Evolutionary conservation across 2,113 vertebrate species (phyloP).

Genomic region (Calyptomena viridis): DNA sequence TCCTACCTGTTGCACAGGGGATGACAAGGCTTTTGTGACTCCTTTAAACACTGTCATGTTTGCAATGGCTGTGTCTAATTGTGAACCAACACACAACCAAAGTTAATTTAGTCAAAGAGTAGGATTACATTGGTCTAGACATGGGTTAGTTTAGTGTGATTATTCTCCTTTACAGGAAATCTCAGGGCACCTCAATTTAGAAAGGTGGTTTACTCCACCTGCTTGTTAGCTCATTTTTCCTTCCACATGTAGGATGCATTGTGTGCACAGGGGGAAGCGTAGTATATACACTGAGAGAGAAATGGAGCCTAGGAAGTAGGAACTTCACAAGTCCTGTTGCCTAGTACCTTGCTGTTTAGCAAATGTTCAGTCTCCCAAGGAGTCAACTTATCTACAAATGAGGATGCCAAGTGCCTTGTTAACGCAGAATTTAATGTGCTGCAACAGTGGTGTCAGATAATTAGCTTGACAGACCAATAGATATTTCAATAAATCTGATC

Average conservation of each 20-base stretch:
- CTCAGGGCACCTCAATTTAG: neutral
- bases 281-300: fast-evolving
- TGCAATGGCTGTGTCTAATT: neutral
- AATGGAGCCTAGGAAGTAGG: neutral
- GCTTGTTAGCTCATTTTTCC: neutral
- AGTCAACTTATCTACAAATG: neutral
- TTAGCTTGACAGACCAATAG: constrained; percentile 51
- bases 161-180: neutral
- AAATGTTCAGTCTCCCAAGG: neutral
- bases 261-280: fast-evolving
- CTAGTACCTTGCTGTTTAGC: neutral
- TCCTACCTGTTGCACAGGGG: neutral
- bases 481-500: constrained; percentile 36
- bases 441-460: constrained; percentile 40
- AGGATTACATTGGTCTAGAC: neutral
- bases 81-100: neutral
- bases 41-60: neutral
- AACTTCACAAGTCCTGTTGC: neutral
- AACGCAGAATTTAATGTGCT: constrained; percentile 57
- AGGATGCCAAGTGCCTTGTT: constrained; percentile 45
- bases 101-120: neutral
- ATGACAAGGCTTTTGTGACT: neutral
- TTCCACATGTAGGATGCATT: fast-evolving
- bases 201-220: neutral
- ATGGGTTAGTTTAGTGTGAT: neutral